These are phyloP conservation scores for Arenaria interpres DNA, from an alignment of 2,113 vertebrate genomes.

Conservation along the genomic window DNA sequence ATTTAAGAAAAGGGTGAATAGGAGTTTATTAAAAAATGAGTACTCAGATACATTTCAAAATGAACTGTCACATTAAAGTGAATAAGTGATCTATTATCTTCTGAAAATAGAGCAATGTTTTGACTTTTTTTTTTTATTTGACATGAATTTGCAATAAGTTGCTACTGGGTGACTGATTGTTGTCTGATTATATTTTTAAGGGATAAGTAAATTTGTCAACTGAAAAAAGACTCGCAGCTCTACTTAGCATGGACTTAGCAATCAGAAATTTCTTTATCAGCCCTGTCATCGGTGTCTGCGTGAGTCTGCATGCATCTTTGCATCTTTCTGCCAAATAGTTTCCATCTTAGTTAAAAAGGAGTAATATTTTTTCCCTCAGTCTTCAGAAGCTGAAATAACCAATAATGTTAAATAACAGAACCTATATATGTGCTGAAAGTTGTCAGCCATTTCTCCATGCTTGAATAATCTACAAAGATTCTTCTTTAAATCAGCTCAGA, in stretches of 20 bases:
- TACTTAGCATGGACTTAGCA: background rate
- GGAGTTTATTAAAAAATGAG: background rate
- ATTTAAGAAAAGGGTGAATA: background rate
- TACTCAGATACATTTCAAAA: background rate
- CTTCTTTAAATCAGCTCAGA: background rate
- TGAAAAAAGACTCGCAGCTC: background rate
- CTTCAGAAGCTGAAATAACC: background rate
- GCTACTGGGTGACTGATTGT: background rate
- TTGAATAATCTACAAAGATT: background rate
- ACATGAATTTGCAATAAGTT: background rate
- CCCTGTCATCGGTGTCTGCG: accelerated
- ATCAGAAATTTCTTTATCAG: background rate
- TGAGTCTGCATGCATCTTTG: background rate
- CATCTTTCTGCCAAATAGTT: background rate
- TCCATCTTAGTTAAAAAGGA: background rate
- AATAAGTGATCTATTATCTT: background rate
- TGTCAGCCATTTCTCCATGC: accelerated
- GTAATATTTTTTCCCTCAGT: background rate
- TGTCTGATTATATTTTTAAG: background rate
- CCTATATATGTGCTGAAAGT: background rate
- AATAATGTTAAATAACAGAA: background rate
- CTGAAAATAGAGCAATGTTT: background rate
- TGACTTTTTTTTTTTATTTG: background rate
- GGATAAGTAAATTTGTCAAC: background rate
- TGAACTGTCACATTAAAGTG: background rate